Percentiles rank a stretch among this genome's conserved stretches.
phyloP scores from a whole-genome alignment of 2,888 invertebrate genomes.

The Drosophila stalkeri region DNA sequence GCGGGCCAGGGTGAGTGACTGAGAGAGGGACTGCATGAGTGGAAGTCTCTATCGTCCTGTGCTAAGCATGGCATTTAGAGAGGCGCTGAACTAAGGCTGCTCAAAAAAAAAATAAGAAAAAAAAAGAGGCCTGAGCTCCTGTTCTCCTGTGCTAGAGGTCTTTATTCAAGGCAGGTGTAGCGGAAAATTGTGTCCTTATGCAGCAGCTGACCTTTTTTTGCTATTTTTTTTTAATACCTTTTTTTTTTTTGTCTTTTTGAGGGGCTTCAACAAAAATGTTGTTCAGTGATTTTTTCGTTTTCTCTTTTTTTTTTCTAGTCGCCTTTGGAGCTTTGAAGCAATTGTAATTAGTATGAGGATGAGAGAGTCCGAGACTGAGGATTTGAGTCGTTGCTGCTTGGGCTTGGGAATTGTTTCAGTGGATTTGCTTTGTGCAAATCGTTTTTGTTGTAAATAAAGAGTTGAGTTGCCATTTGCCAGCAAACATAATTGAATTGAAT shows the following conservation, averaged over 20 bases:
- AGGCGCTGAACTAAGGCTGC: conserved; percentile 6
- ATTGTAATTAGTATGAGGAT: conserved; percentile 64
- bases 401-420: conserved; percentile 50
- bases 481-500: conserved; percentile 62
- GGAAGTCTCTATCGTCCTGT: conserved; percentile 17
- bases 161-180: conserved; percentile 60
- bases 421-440: conserved; percentile 47
- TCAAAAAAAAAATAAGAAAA: conserved; percentile 4
- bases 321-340: conserved; percentile 49
- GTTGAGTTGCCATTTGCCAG: conserved; percentile 50
- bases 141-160: conserved; percentile 14
- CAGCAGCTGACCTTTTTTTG: conserved; percentile 49
- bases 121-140: conserved; percentile 13
- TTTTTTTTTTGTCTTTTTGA: neutral
- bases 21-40: neutral
- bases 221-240: neutral
- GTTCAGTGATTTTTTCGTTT: conserved; percentile 35
- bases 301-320: conserved; percentile 12
- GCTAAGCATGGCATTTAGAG: conserved; percentile 60
- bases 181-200: conserved; percentile 62
- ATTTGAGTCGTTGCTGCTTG: conserved; percentile 45
- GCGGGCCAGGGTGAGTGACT: neutral
- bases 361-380: conserved; percentile 21
- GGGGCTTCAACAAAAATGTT: conserved; percentile 37
- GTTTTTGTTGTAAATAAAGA: conserved; percentile 49